Evolutionary conservation across 2,888 invertebrate species (phyloP).

Genomic region (Ichneumoninae sp.): DNA sequence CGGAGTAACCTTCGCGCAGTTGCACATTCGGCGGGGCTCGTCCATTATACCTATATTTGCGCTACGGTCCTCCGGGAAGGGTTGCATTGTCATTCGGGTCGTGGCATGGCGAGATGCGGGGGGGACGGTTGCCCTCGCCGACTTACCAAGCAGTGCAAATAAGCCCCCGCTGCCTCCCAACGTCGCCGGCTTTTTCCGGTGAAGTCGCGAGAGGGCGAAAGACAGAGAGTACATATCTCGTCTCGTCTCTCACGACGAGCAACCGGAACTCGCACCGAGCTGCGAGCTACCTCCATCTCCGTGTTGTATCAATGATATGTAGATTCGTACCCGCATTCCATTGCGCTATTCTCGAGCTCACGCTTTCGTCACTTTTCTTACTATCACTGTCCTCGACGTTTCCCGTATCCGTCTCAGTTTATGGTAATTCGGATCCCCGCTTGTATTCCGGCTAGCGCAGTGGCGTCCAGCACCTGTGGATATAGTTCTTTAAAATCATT

Average conservation of each 20-base stretch:
- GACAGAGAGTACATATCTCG: background rate
- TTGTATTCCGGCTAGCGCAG: background rate
- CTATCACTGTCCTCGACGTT: background rate
- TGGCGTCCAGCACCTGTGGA: background rate
- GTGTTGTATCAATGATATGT: slow-evolving; percentile 49
- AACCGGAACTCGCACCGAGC: slow-evolving; percentile 48
- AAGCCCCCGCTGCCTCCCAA: slow-evolving; percentile 40
- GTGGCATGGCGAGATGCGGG: slow-evolving; percentile 30
- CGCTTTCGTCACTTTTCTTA: slow-evolving; percentile 10
- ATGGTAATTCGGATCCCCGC: background rate
- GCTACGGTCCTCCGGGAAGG: slow-evolving; percentile 38
- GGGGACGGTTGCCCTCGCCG: slow-evolving; percentile 28
- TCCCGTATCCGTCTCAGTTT: background rate
- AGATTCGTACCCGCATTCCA: slow-evolving; percentile 36
- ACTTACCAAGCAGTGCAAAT: slow-evolving; percentile 64
- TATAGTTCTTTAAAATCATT: background rate
- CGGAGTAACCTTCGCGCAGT: slow-evolving; percentile 19
- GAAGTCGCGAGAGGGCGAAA: slow-evolving; percentile 23
- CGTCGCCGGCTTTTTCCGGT: slow-evolving; percentile 47
- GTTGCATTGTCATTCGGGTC: slow-evolving; percentile 64
- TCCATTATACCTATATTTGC: slow-evolving; percentile 13
- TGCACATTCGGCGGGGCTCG: slow-evolving; percentile 16
- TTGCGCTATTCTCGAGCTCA: background rate
- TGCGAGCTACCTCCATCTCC: background rate
- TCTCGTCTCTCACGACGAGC: slow-evolving; percentile 27